Evolutionary conservation across 2,888 invertebrate genomes (phyloP), one percentile per base, ranked within the genome.

Genomic region (Ditylenchus weischeri): DNA sequence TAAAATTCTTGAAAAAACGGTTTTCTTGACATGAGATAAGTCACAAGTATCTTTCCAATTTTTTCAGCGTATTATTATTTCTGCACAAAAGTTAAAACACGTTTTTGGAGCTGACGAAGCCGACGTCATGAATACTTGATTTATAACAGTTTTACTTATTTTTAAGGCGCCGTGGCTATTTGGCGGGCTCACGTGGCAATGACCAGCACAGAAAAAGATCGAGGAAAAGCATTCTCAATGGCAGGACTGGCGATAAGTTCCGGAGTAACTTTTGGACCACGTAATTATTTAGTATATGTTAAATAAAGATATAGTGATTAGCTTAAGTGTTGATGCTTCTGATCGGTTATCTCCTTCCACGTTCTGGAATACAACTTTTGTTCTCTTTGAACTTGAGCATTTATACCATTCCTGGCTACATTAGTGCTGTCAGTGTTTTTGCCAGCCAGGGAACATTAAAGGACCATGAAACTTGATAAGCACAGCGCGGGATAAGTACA

Each of bases 381-480:
- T 43, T 43, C 8, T 54, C 21, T 2, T n/a, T 54, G 54, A 21
- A 54, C 7, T 69, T 76, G 63, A 73, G 75, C 64, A 66, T 76
- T 6, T 76, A 76, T 60, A 77, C 76, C 0, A 76, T 75, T 0
- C 76, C 76, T 3, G 71, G 76, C 51, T 66, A 69, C 50, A 62
- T 73, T 3, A 71, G 73, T 0, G 73, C 73, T 36, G 68, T 75
- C 43, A 43, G 43, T 15, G 11, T 6, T 43, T 43, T 43, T 38
- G 6, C 11, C 38, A 11, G 38, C 38, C 11, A 8, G n/a, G n/a
- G n/a, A n/a, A n/a, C n/a, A n/a, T n/a, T n/a, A n/a, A n/a, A n/a
- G n/a, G n/a, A n/a, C n/a, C n/a, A n/a, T n/a, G n/a, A n/a, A n/a
- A n/a, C n/a, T n/a, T n/a, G n/a, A n/a, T n/a, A n/a, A n/a, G n/a